Percentiles rank a stretch among this genome's conserved stretches.
These are phyloP conservation scores for Myiothlypis coronata DNA, from an alignment of 2,797 vertebrate species.

Conservation along the genomic window DNA sequence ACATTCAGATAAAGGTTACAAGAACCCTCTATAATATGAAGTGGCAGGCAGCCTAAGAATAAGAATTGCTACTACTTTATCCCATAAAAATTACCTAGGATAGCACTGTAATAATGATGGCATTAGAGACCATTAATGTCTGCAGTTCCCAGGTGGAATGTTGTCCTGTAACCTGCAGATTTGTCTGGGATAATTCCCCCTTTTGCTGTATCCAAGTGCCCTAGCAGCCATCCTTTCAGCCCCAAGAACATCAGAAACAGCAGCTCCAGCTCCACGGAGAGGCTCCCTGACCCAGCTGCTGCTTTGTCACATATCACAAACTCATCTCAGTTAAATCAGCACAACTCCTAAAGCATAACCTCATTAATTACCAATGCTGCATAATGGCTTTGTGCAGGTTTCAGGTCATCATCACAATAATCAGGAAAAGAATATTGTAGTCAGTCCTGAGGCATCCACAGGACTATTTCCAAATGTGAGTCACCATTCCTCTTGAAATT, in stretches of 20 bases:
- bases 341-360: neutral
- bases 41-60: neutral
- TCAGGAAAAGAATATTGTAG: neutral
- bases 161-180: neutral
- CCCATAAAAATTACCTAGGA: neutral
- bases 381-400: neutral
- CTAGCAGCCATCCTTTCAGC: neutral
- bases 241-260: neutral
- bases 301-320: neutral
- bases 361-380: neutral
- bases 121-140: neutral
- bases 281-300: neutral
- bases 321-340: neutral
- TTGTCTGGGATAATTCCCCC: neutral
- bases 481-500: neutral
- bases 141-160: neutral
- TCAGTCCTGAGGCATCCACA: neutral
- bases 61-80: neutral
- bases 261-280: neutral
- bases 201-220: neutral
- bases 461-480: neutral
- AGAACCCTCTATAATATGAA: conserved; percentile 3
- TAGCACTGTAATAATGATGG: neutral
- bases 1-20: conserved; percentile 39
- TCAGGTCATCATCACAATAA: neutral